phyloP scores from a whole-genome alignment of 2,797 vertebrate species.

The Pseudocheirus occidentalis region DNA sequence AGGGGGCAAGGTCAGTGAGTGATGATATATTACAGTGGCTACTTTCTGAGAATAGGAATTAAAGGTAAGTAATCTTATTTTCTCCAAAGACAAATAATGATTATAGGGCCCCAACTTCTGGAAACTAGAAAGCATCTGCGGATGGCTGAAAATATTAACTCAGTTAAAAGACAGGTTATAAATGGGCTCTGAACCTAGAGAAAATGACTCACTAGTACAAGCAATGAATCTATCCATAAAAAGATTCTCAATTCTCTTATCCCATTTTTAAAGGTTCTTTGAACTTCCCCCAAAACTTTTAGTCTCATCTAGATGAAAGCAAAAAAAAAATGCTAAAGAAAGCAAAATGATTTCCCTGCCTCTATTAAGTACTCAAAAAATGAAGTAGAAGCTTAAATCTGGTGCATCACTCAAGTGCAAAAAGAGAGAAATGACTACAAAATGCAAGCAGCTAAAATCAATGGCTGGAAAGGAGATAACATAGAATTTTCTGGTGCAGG shows the following conservation, averaged over 20 bases:
- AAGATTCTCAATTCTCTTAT: slow-evolving; percentile 29
- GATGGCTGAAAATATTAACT: slow-evolving; percentile 62
- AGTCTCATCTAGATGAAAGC: background rate
- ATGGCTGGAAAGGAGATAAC: background rate
- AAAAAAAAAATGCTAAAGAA: background rate
- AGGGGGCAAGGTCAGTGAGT: slow-evolving; percentile 42
- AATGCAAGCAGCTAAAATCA: background rate
- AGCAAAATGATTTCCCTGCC: background rate
- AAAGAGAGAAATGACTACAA: background rate
- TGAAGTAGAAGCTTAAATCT: background rate
- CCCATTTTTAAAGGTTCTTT: rapidly evolving
- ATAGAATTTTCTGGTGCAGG: background rate
- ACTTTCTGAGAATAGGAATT: slow-evolving; percentile 76
- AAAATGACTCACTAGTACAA: slow-evolving; percentile 60
- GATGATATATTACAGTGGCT: background rate
- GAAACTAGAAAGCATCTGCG: slow-evolving; percentile 63
- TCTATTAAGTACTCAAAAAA: background rate
- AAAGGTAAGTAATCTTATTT: slow-evolving; percentile 69
- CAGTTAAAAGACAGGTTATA: slow-evolving; percentile 75
- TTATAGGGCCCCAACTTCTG: slow-evolving; percentile 67
- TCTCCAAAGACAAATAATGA: slow-evolving; percentile 70
- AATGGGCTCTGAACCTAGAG: slow-evolving; percentile 62
- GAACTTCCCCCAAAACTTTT: slow-evolving; percentile 1
- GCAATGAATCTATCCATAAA: slow-evolving; percentile 41
- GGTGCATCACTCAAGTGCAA: background rate